phyloP scores from a whole-genome alignment of 2,113 vertebrate genomes.

The Daubentonia madagascariensis region DNA sequence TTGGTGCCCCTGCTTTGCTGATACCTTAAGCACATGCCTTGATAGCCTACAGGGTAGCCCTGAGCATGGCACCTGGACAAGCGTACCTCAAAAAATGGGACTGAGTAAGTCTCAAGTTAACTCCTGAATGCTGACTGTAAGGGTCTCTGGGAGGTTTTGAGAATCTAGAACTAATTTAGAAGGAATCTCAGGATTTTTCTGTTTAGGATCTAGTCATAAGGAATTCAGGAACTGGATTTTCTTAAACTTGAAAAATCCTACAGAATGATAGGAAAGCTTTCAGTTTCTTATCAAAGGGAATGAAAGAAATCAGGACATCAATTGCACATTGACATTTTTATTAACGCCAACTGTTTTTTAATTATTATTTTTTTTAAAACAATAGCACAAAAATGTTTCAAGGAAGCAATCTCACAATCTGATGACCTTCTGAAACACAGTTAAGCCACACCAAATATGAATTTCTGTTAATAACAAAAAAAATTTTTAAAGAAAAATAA shows the following conservation, averaged over 20 bases:
- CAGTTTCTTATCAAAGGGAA: constrained; percentile 36
- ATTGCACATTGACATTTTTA: constrained; percentile 90
- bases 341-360: constrained; percentile 92
- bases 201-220: background rate
- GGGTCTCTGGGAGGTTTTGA: background rate
- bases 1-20: background rate
- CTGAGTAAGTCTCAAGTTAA: background rate
- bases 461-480: constrained; percentile 83
- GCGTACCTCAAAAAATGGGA: background rate
- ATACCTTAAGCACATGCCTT: background rate
- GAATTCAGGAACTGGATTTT: constrained; percentile 17
- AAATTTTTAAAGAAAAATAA: constrained; percentile 60
- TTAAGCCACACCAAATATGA: constrained; percentile 89
- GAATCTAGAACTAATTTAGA: constrained; percentile 16
- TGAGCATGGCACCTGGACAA: background rate
- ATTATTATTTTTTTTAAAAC: constrained; percentile 85
- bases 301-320: constrained; percentile 63
- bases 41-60: background rate
- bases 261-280: background rate
- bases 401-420: constrained; percentile 86
- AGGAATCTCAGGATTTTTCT: background rate
- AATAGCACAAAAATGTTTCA: constrained; percentile 92
- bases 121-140: background rate
- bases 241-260: background rate
- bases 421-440: constrained; percentile 85